Evolutionary conservation across 1,140 invertebrate genomes (phyloP).

Genomic region (Cyphomyrmex costatus): DNA sequence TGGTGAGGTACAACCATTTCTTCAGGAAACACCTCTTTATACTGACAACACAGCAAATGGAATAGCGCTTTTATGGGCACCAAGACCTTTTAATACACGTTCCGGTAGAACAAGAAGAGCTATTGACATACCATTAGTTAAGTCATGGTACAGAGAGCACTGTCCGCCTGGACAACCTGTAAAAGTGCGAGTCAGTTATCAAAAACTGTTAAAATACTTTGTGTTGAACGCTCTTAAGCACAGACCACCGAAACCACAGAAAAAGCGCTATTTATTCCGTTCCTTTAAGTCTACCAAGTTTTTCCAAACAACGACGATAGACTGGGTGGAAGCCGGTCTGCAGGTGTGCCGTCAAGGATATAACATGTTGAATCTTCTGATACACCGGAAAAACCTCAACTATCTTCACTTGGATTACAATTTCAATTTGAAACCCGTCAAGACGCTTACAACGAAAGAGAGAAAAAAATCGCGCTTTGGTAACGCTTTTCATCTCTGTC

Average conservation of each 20-base stretch:
- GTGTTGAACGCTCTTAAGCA: conserved; percentile 99
- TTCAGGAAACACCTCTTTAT: conserved; percentile 98
- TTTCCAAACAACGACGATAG: conserved; percentile 99
- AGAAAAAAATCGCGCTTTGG: conserved; percentile 99
- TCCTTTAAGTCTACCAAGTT: conserved; percentile 99
- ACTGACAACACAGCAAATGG: conserved; percentile 99
- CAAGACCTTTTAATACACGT: conserved; percentile 98
- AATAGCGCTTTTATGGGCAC: conserved; percentile 99
- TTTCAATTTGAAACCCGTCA: conserved; percentile 99
- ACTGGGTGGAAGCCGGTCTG: conserved; percentile 99
- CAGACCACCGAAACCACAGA: conserved; percentile 98
- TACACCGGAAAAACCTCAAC: conserved; percentile 99
- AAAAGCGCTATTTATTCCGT: conserved; percentile 98
- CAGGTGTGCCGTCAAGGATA: conserved; percentile 99
- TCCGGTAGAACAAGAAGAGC: conserved; percentile 96
- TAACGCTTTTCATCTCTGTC: conserved; percentile 99
- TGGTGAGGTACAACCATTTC: conserved; percentile 95
- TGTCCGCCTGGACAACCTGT: conserved; percentile 99
- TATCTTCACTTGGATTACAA: conserved; percentile 99
- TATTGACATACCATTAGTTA: conserved; percentile 98
- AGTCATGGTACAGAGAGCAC: conserved; percentile 99
- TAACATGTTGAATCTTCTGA: conserved; percentile 99
- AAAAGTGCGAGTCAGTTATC: conserved; percentile 99
- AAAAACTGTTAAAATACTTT: conserved; percentile 99
- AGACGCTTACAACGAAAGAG: conserved; percentile 99